Evolutionary conservation across 2,113 vertebrate genomes (phyloP), one percentile per base, ranked within the genome.

Genomic region (Donacobius atricapilla): DNA sequence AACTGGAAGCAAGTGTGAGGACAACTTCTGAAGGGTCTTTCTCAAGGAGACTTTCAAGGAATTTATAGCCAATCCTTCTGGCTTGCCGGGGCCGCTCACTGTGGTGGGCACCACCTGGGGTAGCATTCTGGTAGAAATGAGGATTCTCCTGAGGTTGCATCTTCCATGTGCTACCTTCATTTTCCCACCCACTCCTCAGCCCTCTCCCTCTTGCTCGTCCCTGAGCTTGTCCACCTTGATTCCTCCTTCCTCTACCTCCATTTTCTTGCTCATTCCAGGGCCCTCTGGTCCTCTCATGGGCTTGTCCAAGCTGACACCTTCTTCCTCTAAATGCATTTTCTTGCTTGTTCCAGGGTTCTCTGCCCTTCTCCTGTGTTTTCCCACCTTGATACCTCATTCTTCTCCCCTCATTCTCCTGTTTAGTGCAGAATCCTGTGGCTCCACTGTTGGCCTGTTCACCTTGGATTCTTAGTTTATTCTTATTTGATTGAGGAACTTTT

Each of bases 21-120:
- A 97, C 99, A 85, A 99, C 96, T 77, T 98, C 98, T 35, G 98
- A 99, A 1, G 99, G 96, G 3, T 99, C 98, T 94, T 99, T 98
- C 64, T 89, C 86, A 2, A 98, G 96, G 13, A 99, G 98, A 40
- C 96, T 97, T 96, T 98, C 98, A 30, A 99, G 96, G 42, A 96
- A 94, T 95, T 98, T 98, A 73, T 96, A 98, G 50, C 98, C 98
- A 53, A 99, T 93, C 73, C 87, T 97, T 69, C 87, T 96, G 20
- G 94, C 93, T 15, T 91, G 95, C 66, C 84, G 95, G 51, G 96
- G 71, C 68, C 97, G 95, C 35, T 87, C 89, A 42, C 70, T 35
- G 15, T 86, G 60, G 30, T 83, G 77, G 15, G 37, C 15, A 65
- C 93, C 66, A 77, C 77, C 79, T 40, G 86, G 88, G 17, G 15